phyloP scores from a whole-genome alignment of 2,113 vertebrate species.

The Percina caprodes region DNA sequence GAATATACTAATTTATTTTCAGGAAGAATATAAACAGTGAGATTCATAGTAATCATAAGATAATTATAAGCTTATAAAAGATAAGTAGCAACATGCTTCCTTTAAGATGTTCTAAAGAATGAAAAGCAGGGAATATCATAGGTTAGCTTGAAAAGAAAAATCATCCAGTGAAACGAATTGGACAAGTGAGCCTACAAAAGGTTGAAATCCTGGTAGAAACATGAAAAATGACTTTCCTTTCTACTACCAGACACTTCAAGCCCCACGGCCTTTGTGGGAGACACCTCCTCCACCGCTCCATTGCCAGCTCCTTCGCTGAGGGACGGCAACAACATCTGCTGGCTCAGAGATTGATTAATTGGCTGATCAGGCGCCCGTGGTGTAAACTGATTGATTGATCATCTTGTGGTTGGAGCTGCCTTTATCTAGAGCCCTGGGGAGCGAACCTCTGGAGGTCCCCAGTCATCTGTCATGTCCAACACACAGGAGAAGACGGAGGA shows the following conservation, averaged over 20 bases:
- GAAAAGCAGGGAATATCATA: neutral
- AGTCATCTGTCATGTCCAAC: slow-evolving; percentile 83
- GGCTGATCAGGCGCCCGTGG: slow-evolving; percentile 77
- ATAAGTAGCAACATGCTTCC: neutral
- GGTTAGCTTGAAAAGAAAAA: slow-evolving; percentile 4
- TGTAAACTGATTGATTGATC: slow-evolving; percentile 84
- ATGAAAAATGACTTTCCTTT: slow-evolving; percentile 62
- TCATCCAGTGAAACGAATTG: slow-evolving; percentile 14
- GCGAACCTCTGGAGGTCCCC: slow-evolving; percentile 79
- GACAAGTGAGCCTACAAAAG: slow-evolving; percentile 12
- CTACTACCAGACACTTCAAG: slow-evolving; percentile 53
- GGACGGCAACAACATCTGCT: slow-evolving; percentile 77
- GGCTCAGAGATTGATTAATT: slow-evolving; percentile 81
- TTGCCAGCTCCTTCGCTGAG: slow-evolving; percentile 61
- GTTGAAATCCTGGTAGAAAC: slow-evolving; percentile 54
- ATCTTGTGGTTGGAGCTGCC: slow-evolving; percentile 75
- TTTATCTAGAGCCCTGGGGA: slow-evolving; percentile 78
- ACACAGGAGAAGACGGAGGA: slow-evolving; percentile 56
- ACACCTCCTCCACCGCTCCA: slow-evolving; percentile 50
- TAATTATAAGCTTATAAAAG: neutral
- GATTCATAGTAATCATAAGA: neutral
- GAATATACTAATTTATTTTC: neutral
- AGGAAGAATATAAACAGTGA: neutral
- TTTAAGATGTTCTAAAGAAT: neutral
- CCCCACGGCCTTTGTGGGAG: slow-evolving; percentile 67